Evolutionary conservation across 2,888 invertebrate species (phyloP), one percentile per base, ranked within the genome.

Genomic region (Epicampocera succincta): DNA sequence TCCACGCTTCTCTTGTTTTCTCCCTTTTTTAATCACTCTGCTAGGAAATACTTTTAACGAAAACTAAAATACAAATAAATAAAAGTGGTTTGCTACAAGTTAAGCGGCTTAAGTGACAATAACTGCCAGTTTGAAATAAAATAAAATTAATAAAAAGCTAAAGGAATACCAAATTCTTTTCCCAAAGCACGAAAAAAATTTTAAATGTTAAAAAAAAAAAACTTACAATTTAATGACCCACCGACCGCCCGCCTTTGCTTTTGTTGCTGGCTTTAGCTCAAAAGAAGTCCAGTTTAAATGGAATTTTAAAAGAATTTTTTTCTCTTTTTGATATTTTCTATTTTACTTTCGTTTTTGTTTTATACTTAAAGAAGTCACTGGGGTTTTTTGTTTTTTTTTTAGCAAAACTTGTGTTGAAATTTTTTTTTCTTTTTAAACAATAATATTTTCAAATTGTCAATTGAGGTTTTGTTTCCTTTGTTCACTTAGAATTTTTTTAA

Each of bases 51-150:
- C 46, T 56, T 13, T 2, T 8, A 9, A 29, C 19, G 48, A 33
- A 44, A 56, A 13, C 19, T 11, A 1, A 33, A 38, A 3, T 5
- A 17, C 21, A 25, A 50, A 50, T 13, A 17, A 21, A 21, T 12
- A 13, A 42, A 61, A 29, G 42, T 17, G 12, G 25, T 52, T 52
- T 72, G 17, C 33, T 48, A 5, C 12, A 17, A 46, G 46, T 50
- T 77, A 81, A 77, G 77, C 56, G 11, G 69, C 65, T 82, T 82
- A 74, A 17, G 56, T 44, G 46, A 65, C 77, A 72, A 78, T 72
- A 72, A 72, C 65, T 72, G 78, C 44, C 66, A 66, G 58, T 44
- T 72, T 76, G 48, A 71, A 50, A 33, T 33, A 65, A 68, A 12
- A 48, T 44, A 40, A 19, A 58, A 65, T 58, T 50, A 50, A 65